These are phyloP conservation scores for Hippolais icterina DNA, from an alignment of 2,113 vertebrate species.

Conservation along the genomic window DNA sequence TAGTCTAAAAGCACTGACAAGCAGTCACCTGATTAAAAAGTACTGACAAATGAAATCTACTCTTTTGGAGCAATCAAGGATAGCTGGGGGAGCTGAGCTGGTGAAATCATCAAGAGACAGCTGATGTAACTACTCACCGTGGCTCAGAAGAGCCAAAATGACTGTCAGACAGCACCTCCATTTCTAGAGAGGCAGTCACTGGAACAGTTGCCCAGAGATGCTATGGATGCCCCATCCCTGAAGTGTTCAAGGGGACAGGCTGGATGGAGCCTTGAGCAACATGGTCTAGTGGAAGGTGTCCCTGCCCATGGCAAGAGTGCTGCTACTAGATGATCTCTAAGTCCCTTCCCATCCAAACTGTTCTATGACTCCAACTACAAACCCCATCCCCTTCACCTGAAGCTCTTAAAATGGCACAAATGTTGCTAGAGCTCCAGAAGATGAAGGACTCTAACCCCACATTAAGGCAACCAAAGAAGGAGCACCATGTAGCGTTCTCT, in stretches of 20 bases:
- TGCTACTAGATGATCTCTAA: neutral
- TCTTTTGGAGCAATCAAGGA: neutral
- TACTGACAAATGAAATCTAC: neutral
- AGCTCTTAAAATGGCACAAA: neutral
- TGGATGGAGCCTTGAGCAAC: neutral
- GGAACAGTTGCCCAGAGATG: neutral
- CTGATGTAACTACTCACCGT: neutral
- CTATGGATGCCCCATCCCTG: neutral
- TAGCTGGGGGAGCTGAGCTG: neutral
- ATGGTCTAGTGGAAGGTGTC: neutral
- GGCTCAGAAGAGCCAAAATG: neutral
- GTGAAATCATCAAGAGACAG: neutral
- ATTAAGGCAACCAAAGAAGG: neutral
- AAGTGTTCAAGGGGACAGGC: neutral
- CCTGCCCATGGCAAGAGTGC: neutral
- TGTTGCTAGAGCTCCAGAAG: neutral
- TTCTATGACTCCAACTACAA: neutral
- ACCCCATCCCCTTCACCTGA: neutral
- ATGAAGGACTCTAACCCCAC: neutral
- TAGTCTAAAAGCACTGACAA: neutral
- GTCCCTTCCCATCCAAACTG: neutral
- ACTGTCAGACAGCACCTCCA: neutral
- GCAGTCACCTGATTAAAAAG: neutral
- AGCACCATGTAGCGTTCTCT: neutral
- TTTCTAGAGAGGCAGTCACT: neutral